Evolutionary conservation across 2,797 vertebrate genomes (phyloP).

Genomic region (Sebastes steindachneri): DNA sequence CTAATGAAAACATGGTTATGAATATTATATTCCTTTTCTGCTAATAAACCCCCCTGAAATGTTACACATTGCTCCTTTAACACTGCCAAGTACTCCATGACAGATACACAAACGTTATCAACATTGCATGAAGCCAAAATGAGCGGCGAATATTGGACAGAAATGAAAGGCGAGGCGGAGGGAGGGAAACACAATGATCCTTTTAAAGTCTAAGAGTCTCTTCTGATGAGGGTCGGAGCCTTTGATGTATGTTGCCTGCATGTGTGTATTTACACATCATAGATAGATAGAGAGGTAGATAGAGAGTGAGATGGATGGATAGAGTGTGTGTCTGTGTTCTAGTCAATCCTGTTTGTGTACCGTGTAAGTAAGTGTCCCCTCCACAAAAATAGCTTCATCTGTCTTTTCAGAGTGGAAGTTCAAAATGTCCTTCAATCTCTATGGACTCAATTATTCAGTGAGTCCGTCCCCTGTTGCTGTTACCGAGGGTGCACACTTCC

Average conservation of each 20-base stretch:
- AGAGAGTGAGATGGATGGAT: neutral
- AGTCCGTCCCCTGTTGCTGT: constrained; percentile 17
- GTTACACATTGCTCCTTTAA: neutral
- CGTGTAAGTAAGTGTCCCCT: constrained; percentile 27
- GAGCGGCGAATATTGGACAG: neutral
- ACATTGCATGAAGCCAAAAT: constrained; percentile 6
- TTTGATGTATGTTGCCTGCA: constrained; percentile 48
- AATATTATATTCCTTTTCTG: too few relatives aligned
- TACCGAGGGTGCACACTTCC: neutral
- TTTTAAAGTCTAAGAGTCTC: constrained; percentile 46
- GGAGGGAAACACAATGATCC: constrained; percentile 45
- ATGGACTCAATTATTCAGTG: constrained; percentile 71
- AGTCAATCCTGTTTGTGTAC: constrained; percentile 24
- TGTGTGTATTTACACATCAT: neutral
- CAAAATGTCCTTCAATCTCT: constrained; percentile 52
- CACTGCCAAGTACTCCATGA: neutral
- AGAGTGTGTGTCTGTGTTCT: neutral
- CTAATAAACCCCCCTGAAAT: neutral
- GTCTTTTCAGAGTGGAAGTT: constrained; percentile 36
- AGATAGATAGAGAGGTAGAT: neutral
- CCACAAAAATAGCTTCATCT: constrained; percentile 56
- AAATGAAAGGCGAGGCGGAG: constrained; percentile 26
- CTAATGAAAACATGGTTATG: too few relatives aligned
- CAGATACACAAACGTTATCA: constrained; percentile 6
- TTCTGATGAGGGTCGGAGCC: constrained; percentile 18